Conservation (phyloP, 2,888 invertebrate species). For the Anticlea derivata region DNA sequence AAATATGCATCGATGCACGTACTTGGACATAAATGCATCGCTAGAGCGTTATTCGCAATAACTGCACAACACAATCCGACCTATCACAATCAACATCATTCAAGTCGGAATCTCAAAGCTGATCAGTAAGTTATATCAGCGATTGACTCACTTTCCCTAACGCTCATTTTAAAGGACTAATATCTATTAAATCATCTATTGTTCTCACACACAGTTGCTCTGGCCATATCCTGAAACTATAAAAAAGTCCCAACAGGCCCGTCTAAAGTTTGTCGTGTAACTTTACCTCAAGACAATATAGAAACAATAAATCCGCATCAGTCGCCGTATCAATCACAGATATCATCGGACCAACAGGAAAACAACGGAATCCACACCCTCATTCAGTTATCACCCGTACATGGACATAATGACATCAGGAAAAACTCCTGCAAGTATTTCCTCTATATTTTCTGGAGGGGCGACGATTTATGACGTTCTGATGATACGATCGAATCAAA, state of each 20-base stretch:
- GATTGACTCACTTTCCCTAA: too few species aligned
- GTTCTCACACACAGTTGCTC: too few species aligned
- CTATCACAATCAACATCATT: too few species aligned
- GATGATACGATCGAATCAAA: slow-evolving; percentile 83
- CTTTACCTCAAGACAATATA: slow-evolving; percentile 18
- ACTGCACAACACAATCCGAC: not conserved
- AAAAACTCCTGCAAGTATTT: slow-evolving; percentile 51
- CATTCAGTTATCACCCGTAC: slow-evolving; percentile 73
- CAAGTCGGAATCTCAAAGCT: too few species aligned
- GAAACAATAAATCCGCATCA: slow-evolving; percentile 20
- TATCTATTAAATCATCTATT: too few species aligned
- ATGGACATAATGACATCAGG: slow-evolving; percentile 75
- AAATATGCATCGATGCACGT: slow-evolving; percentile 1
- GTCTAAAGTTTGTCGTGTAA: slow-evolving; percentile 11
- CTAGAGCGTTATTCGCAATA: too few species aligned
- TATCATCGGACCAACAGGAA: slow-evolving; percentile 33
- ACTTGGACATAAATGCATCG: too few species aligned
- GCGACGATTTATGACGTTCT: slow-evolving; percentile 77
- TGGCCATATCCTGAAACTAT: too few species aligned
- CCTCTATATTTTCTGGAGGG: slow-evolving; percentile 39
- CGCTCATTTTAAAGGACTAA: too few species aligned
- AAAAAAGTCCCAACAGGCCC: not conserved
- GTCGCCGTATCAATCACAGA: slow-evolving; percentile 32
- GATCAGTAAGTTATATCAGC: too few species aligned
- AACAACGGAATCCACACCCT: slow-evolving; percentile 45